Percentiles rank a stretch among this genome's conserved stretches.
Evolutionary conservation across 35 echinoderm and acorn worm genomes (phyloP).

Genomic region (Patiria miniata): DNA sequence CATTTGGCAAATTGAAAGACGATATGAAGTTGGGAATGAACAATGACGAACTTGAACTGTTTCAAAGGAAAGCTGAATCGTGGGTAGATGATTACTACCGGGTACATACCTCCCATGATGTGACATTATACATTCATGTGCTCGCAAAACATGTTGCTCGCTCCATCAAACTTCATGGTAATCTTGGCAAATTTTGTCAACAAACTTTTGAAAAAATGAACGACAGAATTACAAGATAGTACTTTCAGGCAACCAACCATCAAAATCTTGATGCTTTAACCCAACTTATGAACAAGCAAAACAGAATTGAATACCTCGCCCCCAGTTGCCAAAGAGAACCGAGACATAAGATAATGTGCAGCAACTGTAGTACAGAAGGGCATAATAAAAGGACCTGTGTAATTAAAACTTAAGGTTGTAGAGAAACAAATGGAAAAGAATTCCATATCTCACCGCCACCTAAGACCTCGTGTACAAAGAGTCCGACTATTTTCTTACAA

Average conservation of each 20-base stretch:
- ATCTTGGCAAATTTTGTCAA: conserved; percentile 7
- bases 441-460: no score
- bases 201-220: conserved; percentile 47
- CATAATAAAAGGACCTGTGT: not conserved
- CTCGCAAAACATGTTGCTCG: conserved; percentile 52
- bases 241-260: not conserved
- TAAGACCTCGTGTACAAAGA: no score
- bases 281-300: not conserved
- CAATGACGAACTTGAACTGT: not conserved
- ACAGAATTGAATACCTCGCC: not conserved
- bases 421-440: no score
- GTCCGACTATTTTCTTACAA: no score
- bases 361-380: not conserved
- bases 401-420: no score
- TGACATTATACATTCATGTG: conserved; percentile 54
- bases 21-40: not conserved
- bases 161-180: conserved; percentile 37
- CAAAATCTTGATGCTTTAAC: not conserved
- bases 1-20: conserved; percentile 9
- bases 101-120: conserved; percentile 34
- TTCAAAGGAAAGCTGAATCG: not conserved
- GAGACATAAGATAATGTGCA: not conserved
- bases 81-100: conserved; percentile 32
- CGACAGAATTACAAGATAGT: not conserved
- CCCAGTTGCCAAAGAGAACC: not conserved